A percentile compares a stretch with the other conserved stretches of the same genome.
phyloP scores from a whole-genome alignment of 2,888 invertebrate genomes.

The Volucella inanis region DNA sequence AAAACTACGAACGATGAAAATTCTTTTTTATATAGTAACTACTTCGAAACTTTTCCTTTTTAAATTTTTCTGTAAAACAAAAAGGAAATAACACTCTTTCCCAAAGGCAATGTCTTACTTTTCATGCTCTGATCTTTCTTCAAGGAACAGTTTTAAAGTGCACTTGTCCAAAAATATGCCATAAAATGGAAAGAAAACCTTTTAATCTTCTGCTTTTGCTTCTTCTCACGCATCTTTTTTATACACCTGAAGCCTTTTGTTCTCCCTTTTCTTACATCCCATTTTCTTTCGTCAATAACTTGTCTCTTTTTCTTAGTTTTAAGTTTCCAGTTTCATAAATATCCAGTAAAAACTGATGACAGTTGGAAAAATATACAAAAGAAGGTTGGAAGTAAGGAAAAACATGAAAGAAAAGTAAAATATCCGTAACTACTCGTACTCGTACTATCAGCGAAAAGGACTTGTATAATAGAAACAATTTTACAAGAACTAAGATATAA shows the following conservation, averaged over 20 bases:
- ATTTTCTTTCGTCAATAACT: conserved; percentile 57
- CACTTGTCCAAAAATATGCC: background rate
- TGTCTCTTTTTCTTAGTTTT: conserved; percentile 14
- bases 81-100: conserved; percentile 27
- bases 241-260: conserved; percentile 20
- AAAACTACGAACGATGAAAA: conserved; percentile 10
- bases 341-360: conserved; percentile 39
- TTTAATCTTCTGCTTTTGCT: conserved; percentile 51
- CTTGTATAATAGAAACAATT: conserved; percentile 20
- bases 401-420: background rate
- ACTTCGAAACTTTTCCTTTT: conserved; percentile 58
- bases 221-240: conserved; percentile 17
- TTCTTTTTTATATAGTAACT: conserved; percentile 33
- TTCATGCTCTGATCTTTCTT: conserved; percentile 22
- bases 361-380: conserved; percentile 21
- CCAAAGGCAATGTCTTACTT: conserved; percentile 45
- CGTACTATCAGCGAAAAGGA: background rate
- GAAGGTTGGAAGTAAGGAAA: background rate
- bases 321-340: conserved; percentile 52
- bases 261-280: conserved; percentile 44
- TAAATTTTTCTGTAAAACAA: conserved; percentile 26
- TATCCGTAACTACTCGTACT: background rate
- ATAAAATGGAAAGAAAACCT: conserved; percentile 33
- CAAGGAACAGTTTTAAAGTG: conserved; percentile 1
- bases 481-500: conserved; percentile 49